Conservation (phyloP, 2,888 invertebrate genomes). For the Drosophila birchii region DNA sequence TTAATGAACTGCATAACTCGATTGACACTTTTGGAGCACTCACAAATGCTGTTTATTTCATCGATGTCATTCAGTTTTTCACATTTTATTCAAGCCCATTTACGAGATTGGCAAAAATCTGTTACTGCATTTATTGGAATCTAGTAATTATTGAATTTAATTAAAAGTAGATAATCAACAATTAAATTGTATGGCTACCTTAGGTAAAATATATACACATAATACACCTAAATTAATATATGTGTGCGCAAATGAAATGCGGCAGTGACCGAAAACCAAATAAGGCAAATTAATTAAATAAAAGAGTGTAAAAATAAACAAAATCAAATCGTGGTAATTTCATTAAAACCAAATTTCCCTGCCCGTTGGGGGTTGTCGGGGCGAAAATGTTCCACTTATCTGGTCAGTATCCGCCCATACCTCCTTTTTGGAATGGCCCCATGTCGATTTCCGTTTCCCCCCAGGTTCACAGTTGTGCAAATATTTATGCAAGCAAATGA, state of each 20-base stretch:
- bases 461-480: slow-evolving; percentile 35
- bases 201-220: slow-evolving; percentile 61
- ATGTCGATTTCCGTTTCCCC: slow-evolving; percentile 20
- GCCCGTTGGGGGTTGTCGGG: background rate
- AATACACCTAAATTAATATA: slow-evolving; percentile 24
- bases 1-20: slow-evolving; percentile 48
- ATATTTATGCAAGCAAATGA: slow-evolving; percentile 72
- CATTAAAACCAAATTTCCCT: slow-evolving; percentile 49
- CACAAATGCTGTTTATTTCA: slow-evolving; percentile 28
- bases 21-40: slow-evolving; percentile 42
- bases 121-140: slow-evolving; percentile 40
- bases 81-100: slow-evolving; percentile 18
- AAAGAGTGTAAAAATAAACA: slow-evolving; percentile 66
- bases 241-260: slow-evolving; percentile 27
- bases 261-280: slow-evolving; percentile 47
- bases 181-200: slow-evolving; percentile 72
- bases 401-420: slow-evolving; percentile 6
- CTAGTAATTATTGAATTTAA: slow-evolving; percentile 58
- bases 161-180: slow-evolving; percentile 71
- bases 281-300: slow-evolving; percentile 68
- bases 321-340: slow-evolving; percentile 60
- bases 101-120: slow-evolving; percentile 30
- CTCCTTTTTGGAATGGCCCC: background rate
- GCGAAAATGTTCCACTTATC: slow-evolving; percentile 32
- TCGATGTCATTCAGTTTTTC: slow-evolving; percentile 32